Evolutionary conservation across 2,113 vertebrate genomes (phyloP).

Genomic region (Lagopus muta): DNA sequence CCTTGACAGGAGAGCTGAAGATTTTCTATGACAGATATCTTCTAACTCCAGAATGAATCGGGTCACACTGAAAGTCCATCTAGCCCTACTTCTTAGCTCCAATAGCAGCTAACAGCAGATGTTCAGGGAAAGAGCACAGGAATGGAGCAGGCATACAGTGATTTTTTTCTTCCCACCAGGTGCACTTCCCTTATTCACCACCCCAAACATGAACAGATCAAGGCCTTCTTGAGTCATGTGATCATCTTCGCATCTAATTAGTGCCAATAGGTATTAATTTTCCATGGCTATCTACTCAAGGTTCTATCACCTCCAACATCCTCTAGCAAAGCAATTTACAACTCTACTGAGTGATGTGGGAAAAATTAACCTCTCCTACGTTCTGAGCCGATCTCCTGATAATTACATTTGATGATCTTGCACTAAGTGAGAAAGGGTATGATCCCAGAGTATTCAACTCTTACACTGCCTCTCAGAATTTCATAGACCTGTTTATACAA

Average conservation of each 20-base stretch:
- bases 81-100: background rate
- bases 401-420: background rate
- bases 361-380: background rate
- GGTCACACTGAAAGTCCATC: background rate
- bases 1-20: background rate
- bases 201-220: background rate
- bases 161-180: accelerated
- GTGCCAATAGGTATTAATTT: background rate
- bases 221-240: background rate
- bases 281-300: background rate
- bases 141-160: background rate
- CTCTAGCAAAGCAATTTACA: background rate
- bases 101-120: background rate
- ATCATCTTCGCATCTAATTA: background rate
- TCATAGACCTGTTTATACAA: background rate
- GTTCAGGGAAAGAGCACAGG: background rate
- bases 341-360: background rate
- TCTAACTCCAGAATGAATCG: background rate
- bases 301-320: background rate
- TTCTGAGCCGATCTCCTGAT: background rate
- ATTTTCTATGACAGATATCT: background rate
- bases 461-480: background rate
- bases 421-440: background rate
- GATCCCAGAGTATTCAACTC: background rate
- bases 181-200: background rate